phyloP scores from a whole-genome alignment of 2,888 invertebrate species.

The Brachyopa scutellaris region DNA sequence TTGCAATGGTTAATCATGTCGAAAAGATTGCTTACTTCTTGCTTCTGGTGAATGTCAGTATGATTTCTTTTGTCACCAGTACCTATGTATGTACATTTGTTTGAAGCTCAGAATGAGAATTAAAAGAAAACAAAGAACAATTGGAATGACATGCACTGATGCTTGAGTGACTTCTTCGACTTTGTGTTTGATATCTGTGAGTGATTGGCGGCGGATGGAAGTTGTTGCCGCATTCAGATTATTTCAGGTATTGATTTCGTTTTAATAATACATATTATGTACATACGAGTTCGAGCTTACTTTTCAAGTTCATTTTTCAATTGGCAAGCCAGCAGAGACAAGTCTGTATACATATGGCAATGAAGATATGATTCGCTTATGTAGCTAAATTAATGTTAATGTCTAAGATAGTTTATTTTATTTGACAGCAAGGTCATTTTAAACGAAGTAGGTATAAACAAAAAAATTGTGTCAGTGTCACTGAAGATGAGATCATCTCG shows the following conservation, averaged over 20 bases:
- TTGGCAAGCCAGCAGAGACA: not conserved
- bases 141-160: constrained; percentile 64
- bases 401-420: constrained; percentile 50
- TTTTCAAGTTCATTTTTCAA: constrained; percentile 18
- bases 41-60: constrained; percentile 58
- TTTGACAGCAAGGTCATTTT: constrained; percentile 46
- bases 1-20: constrained; percentile 58
- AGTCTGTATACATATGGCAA: not conserved
- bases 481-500: constrained; percentile 37
- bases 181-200: constrained; percentile 12
- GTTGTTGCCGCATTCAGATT: constrained; percentile 11
- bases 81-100: constrained; percentile 17
- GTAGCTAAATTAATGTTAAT: constrained; percentile 45
- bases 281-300: not conserved
- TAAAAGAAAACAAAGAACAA: constrained; percentile 7
- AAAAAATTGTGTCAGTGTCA: constrained; percentile 36
- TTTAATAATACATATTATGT: not conserved
- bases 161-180: constrained; percentile 47
- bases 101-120: constrained; percentile 10
- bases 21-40: constrained; percentile 61
- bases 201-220: constrained; percentile 35
- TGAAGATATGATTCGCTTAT: constrained; percentile 3
- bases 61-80: no score
- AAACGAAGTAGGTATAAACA: not conserved
- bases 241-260: constrained; percentile 40